Evolutionary conservation across 2,113 vertebrate genomes (phyloP).

Genomic region (Rhinolophus ferrumequinum): DNA sequence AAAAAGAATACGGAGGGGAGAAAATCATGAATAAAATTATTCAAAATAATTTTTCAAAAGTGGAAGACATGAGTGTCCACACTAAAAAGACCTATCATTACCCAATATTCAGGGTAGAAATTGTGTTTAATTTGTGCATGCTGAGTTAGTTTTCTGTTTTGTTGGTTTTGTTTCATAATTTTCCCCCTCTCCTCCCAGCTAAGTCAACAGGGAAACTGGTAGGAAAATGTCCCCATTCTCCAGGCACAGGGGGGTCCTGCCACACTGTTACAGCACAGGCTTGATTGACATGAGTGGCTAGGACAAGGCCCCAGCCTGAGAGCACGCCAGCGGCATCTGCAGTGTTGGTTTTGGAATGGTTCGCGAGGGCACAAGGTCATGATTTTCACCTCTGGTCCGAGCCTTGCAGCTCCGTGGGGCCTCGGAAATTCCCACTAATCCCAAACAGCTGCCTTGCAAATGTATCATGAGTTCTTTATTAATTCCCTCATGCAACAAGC

Average conservation of each 20-base stretch:
- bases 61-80: too few relatives aligned
- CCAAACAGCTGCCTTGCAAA: constrained; percentile 51
- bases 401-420: not conserved
- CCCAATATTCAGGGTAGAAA: not conserved
- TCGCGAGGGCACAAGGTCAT: not conserved
- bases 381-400: constrained; percentile 23
- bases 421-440: constrained; percentile 57
- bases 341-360: not conserved
- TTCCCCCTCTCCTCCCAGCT: not conserved
- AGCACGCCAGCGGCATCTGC: rapidly evolving
- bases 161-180: not conserved
- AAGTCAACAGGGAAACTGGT: too few relatives aligned
- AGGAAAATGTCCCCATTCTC: not conserved
- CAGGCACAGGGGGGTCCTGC: not conserved
- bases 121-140: not conserved
- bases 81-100: not conserved
- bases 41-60: not conserved
- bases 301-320: not conserved
- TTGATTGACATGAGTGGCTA: not conserved
- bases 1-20: not conserved
- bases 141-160: not conserved
- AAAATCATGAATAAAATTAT: not conserved
- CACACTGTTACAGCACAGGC: rapidly evolving
- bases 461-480: not conserved
- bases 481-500: not conserved